A percentile compares a stretch with the other conserved stretches of the same genome.
These are phyloP conservation scores for Watsonalla binaria DNA, from an alignment of 2,888 invertebrate genomes.

Conservation along the genomic window DNA sequence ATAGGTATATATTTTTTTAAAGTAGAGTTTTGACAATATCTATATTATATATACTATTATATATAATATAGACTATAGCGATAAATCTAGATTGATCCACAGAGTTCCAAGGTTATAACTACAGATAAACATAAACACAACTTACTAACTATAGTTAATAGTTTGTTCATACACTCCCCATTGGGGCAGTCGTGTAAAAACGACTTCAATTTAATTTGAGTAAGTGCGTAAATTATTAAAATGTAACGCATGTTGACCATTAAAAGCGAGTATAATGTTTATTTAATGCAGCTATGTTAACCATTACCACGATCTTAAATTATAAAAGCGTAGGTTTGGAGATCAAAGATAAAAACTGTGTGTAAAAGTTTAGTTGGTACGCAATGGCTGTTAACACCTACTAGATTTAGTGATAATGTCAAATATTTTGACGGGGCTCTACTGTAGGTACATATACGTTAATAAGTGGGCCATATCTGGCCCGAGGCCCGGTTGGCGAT, in stretches of 20 bases:
- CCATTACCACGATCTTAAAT: background rate
- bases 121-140: no score
- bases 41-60: no score
- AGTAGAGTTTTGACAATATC: no score
- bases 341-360: conserved; percentile 20
- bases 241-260: background rate
- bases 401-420: background rate
- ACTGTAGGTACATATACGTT: background rate
- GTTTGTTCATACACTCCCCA: no score
- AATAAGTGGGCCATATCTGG: conserved; percentile 1
- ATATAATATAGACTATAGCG: no score
- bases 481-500: conserved; percentile 1
- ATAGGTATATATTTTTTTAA: no score
- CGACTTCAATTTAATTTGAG: background rate
- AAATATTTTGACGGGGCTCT: background rate
- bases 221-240: background rate
- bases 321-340: conserved; percentile 5
- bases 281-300: background rate
- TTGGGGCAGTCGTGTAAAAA: no score
- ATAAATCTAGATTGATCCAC: no score
- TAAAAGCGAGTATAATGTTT: background rate
- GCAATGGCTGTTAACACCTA: conserved; percentile 13
- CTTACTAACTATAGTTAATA: no score
- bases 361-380: conserved; percentile 16
- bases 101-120: no score